Percentiles rank a stretch among this genome's conserved stretches.
phyloP scores from a whole-genome alignment of 2,113 vertebrate species.

The Vimba vimba region DNA sequence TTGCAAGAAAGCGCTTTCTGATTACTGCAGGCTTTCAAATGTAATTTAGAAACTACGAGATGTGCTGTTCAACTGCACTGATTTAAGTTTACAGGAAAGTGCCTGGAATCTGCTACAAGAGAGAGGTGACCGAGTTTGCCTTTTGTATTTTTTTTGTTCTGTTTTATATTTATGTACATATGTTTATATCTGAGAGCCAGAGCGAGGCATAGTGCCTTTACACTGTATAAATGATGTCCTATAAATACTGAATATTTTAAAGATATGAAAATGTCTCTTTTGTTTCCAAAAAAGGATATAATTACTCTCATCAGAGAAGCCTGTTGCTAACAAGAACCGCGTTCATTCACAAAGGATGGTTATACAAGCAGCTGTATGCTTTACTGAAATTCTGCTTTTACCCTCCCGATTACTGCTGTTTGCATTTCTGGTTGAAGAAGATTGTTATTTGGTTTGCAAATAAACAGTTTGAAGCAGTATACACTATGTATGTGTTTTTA shows the following conservation, averaged over 20 bases:
- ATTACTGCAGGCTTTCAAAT: neutral
- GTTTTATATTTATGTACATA: constrained; percentile 46
- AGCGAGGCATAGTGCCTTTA: constrained; percentile 44
- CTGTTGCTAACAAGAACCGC: neutral
- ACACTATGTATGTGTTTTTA: neutral
- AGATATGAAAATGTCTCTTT: constrained; percentile 22
- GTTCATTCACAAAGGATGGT: neutral
- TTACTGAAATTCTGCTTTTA: constrained; percentile 9
- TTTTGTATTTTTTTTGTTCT: constrained; percentile 37
- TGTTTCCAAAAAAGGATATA: constrained; percentile 3
- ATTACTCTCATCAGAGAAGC: neutral
- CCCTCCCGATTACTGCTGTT: neutral
- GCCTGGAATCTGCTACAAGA: constrained; percentile 32
- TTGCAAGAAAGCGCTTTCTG: neutral
- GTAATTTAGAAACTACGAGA: neutral
- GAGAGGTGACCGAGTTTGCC: constrained; percentile 9
- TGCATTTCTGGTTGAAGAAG: neutral
- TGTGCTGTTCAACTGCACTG: constrained; percentile 24
- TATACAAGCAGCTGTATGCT: neutral
- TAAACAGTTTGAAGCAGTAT: constrained; percentile 45
- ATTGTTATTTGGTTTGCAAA: constrained; percentile 49
- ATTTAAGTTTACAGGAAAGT: constrained; percentile 52
- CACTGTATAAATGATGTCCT: constrained; percentile 29
- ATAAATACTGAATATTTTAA: constrained; percentile 42
- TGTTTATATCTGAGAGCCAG: constrained; percentile 32